Evolutionary conservation across 2,113 vertebrate species (phyloP).

Genomic region (Dromaius novaehollandiae): DNA sequence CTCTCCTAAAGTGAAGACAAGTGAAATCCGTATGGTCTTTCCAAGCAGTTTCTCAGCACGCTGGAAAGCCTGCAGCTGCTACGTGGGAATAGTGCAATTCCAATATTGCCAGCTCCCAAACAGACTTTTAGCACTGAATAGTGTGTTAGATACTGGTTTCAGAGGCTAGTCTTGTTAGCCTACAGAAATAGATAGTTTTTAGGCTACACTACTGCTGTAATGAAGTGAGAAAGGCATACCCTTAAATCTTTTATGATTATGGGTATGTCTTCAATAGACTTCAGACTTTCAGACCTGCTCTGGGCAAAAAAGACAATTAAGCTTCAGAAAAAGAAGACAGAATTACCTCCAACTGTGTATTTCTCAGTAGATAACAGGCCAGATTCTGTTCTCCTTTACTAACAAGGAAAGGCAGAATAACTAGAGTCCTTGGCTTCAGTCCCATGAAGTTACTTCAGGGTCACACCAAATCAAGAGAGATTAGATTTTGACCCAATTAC

Average conservation of each 20-base stretch:
- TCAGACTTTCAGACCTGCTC: constrained; percentile 60
- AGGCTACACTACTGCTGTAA: constrained; percentile 52
- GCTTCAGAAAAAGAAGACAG: constrained; percentile 36
- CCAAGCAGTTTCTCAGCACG: neutral
- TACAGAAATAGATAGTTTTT: constrained; percentile 62
- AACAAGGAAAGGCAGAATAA: neutral
- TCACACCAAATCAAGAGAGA: neutral
- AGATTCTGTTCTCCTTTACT: neutral
- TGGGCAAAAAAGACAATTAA: constrained; percentile 64
- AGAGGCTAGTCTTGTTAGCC: constrained; percentile 58
- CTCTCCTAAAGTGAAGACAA: constrained; percentile 34
- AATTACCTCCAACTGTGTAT: constrained; percentile 31
- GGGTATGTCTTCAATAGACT: constrained; percentile 12
- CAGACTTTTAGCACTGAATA: constrained; percentile 53
- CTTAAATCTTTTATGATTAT: constrained; percentile 72
- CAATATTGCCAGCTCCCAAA: neutral
- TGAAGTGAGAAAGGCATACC: constrained; percentile 65
- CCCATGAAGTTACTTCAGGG: neutral
- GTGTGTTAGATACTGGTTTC: constrained; percentile 16
- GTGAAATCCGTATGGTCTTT: constrained; percentile 13
- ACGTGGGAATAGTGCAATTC: neutral
- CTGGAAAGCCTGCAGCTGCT: constrained; percentile 56
- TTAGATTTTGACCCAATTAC: neutral
- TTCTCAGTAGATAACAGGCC: neutral
- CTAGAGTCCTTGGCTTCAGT: neutral